Evolutionary conservation across 1,140 invertebrate genomes (phyloP), one percentile per base, ranked within the genome.

Genomic region (Brachionus calyciflorus): DNA sequence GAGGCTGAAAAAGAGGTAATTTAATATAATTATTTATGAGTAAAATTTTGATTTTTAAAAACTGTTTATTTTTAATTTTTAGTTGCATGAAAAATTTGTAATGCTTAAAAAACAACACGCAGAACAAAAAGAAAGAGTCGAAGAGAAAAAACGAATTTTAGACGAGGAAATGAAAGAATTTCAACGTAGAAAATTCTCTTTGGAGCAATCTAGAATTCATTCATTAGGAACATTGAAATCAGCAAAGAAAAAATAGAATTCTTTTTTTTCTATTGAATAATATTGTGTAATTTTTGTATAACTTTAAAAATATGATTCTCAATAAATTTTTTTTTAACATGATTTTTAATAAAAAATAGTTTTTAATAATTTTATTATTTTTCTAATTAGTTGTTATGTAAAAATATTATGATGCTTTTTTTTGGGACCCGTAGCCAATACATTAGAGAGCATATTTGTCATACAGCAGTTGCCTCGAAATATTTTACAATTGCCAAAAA

Each of bases 1-100:
- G 94, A 98, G 80, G 90, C 92, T 9, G 95, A 98, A 86, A 94
- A 94, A 87, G 94, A 97, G n/a, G 70, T 75, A 28, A 9, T 1
- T 21, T 14, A 1, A 14, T 40, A 9, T 14, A 37, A 69, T 26
- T 46, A 48, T n/a, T n/a, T n/a, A n/a, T n/a, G n/a, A n/a, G n/a
- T n/a, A n/a, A n/a, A n/a, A n/a, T n/a, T n/a, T n/a, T n/a, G n/a
- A 48, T 28, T 48, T 48, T 17, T 24, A 28, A 6, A 10, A 65
- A 44, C 10, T 9, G 41, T 65, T 57, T n/a, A 57, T 28, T 1
- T n/a, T 60, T 33, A 19, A 51, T n/a, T 49, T 51, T 33, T 28
- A 70, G 49, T 30, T 57, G 3, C 53, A 76, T 63, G 49, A 57
- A 57, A 60, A 76, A 40, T 73, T 73, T 55, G 37, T 76, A 37